Conservation (phyloP, 2,113 vertebrate genomes). For the Paraplagusia blochii region DNA sequence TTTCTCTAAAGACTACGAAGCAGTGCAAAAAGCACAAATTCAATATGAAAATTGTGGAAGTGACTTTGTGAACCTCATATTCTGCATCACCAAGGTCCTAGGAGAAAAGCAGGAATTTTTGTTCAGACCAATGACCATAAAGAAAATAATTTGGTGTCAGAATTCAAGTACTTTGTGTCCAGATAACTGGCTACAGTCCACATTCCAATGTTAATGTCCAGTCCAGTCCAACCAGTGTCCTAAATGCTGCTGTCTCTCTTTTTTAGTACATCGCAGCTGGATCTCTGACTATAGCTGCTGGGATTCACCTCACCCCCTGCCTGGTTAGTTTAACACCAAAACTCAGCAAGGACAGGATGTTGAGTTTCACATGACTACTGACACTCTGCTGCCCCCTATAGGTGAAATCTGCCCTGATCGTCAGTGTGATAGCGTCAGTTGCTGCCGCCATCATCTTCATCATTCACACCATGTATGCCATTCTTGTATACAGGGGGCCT, state of each 20-base stretch:
- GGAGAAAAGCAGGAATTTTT: too few relatives aligned
- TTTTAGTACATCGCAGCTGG: slow-evolving; percentile 9
- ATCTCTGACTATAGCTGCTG: slow-evolving; percentile 1
- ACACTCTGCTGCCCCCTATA: not conserved
- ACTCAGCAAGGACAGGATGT: not conserved
- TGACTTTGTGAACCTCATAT: too few relatives aligned
- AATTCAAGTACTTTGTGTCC: too few relatives aligned
- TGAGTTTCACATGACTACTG: not conserved
- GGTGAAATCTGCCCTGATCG: not conserved
- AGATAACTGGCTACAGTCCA: too few relatives aligned
- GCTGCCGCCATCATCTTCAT: not conserved
- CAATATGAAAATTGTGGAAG: too few relatives aligned
- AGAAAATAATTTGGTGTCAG: too few relatives aligned
- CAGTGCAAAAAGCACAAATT: too few relatives aligned
- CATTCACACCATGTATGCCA: not conserved
- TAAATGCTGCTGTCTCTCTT: not conserved
- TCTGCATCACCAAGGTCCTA: too few relatives aligned
- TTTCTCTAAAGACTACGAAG: too few relatives aligned
- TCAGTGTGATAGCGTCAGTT: not conserved
- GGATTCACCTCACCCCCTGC: not conserved
- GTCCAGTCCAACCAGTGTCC: not conserved
- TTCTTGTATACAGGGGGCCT: rapidly evolving
- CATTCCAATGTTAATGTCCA: too few relatives aligned
- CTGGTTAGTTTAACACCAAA: not conserved
- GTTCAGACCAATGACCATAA: too few relatives aligned